Base-by-base conservation (phyloP, 2,888 invertebrate species). In the Athripsodes cinereus region DNA sequence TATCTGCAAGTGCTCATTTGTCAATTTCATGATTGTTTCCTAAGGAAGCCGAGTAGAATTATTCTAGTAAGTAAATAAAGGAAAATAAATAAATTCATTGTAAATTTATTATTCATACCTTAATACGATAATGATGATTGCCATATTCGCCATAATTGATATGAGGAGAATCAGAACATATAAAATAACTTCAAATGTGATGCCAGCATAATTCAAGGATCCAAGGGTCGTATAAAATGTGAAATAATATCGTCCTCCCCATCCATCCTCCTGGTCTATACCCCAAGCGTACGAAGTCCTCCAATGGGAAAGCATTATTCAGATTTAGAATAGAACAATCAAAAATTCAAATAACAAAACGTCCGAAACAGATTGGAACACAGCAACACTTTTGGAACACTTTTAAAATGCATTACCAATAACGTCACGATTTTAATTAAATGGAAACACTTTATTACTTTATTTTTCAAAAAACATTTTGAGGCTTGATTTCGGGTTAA, bases 181-280 rank as follows among this genome's bases (percentile, higher is more conserved):
- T 16, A 63, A 40, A 52, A 72, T 71, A 47, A 76, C 77, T 67
- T 79, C 74, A 2, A 61, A 26, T 11, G 72, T 66, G 11, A 71
- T 68, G 26, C 70, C 70, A 13, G 72, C 67, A 26, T 68, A 66
- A 31, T 68, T 68, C 58, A 76, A 70, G 31, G 72, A 69, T 1
- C 78, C 78, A 63, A 80, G 77, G 66, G 81, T 74, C 58, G 78
- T 79, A 70, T 78, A 81, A 64, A 79, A 81, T 6, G 80, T 77
- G 69, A 80, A 82, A 66, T 79, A 81, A 66, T 77, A 81, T 62
- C 81, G 70, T 35, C 70, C 69, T 5, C 79, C 80, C 80, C 80
- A 80, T 53, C 78, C 79, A 55, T 70, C 72, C 35, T 66, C 64
- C 58, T 73, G 72, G 67, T 81, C 79, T 60, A 72, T 69, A 44